Percentiles rank a stretch among this genome's conserved stretches.
Conservation (phyloP, 2,797 vertebrate genomes). For the Rhinella marina region DNA sequence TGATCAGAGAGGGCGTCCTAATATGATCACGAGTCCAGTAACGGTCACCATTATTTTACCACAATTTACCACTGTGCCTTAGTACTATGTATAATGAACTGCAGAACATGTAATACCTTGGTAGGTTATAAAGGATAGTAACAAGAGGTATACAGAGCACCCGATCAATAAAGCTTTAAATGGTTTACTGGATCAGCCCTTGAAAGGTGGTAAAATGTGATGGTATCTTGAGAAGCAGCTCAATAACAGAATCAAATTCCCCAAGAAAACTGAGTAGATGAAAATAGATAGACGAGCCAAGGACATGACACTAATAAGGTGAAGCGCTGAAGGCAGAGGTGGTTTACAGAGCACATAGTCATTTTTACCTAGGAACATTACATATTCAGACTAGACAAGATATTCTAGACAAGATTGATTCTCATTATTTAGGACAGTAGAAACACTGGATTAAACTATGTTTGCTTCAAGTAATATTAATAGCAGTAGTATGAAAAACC, state of each 20-base stretch:
- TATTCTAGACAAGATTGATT: neutral
- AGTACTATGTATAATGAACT: no score
- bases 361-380: neutral
- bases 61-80: neutral
- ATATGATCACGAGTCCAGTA: neutral
- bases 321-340: neutral
- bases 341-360: neutral
- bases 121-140: neutral
- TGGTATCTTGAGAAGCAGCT: neutral
- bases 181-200: slow-evolving; percentile 6
- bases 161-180: slow-evolving; percentile 40
- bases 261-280: slow-evolving; percentile 20
- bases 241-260: slow-evolving; percentile 39
- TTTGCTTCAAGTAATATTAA: neutral
- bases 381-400: neutral
- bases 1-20: neutral
- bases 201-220: slow-evolving; percentile 34
- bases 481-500: neutral
- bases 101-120: neutral
- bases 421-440: neutral
- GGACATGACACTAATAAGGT: slow-evolving; percentile 31
- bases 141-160: neutral
- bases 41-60: neutral
- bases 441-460: neutral
- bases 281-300: slow-evolving; percentile 40